These are phyloP conservation scores for Sarcophaga variegata DNA, from an alignment of 2,888 invertebrate species.

Conservation along the genomic window DNA sequence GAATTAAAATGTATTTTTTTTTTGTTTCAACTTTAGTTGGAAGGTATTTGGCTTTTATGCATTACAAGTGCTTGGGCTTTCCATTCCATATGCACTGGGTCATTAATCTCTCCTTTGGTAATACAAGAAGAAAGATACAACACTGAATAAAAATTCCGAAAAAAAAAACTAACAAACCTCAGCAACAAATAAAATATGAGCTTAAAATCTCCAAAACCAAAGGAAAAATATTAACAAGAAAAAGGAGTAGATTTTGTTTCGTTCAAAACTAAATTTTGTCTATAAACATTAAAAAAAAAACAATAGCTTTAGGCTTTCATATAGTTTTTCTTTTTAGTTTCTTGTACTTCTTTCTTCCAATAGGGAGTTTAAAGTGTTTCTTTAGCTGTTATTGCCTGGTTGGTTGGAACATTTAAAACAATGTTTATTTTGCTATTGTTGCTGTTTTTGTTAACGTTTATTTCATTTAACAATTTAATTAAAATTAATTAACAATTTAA, in stretches of 20 bases:
- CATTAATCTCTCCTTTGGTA: conserved; percentile 48
- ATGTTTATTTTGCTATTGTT: background rate
- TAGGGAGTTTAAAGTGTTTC: background rate
- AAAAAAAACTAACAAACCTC: conserved; percentile 15
- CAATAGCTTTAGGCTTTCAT: background rate
- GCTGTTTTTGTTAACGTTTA: background rate
- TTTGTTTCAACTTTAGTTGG: conserved; percentile 24
- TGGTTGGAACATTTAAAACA: background rate
- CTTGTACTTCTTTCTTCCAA: background rate
- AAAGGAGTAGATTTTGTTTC: conserved; percentile 44
- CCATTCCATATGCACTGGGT: conserved; percentile 48
- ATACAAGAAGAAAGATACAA: background rate
- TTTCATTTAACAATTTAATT: conserved; percentile 66
- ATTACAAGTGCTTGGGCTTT: conserved; percentile 44
- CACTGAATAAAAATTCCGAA: too few relatives aligned
- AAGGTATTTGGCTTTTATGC: conserved; percentile 44
- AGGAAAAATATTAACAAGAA: conserved; percentile 55
- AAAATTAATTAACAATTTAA: conserved; percentile 67
- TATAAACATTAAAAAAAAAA: background rate
- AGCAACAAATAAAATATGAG: conserved; percentile 27
- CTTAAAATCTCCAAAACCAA: background rate
- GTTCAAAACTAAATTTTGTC: background rate
- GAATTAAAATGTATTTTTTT: background rate
- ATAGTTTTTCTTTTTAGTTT: background rate
- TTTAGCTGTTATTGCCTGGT: background rate